Evolutionary conservation across 1,140 invertebrate genomes (phyloP).

Genomic region (Caenorhabditis tropicalis): DNA sequence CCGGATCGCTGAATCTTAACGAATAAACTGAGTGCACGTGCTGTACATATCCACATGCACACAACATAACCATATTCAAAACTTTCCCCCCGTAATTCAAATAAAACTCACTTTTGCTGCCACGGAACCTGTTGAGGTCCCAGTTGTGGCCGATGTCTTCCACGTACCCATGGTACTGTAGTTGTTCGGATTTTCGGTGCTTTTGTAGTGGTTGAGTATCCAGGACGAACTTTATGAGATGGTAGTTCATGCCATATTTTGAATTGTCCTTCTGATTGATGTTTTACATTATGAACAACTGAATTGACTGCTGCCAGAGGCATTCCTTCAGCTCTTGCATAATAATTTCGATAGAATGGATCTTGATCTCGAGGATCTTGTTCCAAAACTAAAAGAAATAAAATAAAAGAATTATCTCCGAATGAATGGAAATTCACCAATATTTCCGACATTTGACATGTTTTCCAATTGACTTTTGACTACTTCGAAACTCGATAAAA

Average conservation of each 20-base stretch:
- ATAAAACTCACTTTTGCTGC: neutral
- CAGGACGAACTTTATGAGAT: neutral
- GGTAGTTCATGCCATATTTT: neutral
- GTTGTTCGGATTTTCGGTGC: neutral
- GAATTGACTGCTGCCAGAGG: slow-evolving; percentile 3
- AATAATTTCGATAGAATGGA: neutral
- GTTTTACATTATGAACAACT: neutral
- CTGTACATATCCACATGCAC: neutral
- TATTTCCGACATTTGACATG: slow-evolving; percentile 1
- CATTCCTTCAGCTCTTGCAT: slow-evolving; percentile 25
- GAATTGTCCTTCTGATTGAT: neutral
- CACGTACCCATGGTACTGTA: neutral
- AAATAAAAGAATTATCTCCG: neutral
- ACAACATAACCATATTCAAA: no score
- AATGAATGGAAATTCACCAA: neutral
- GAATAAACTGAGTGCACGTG: neutral
- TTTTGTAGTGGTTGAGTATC: slow-evolving; percentile 2
- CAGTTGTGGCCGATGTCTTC: neutral
- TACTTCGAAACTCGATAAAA: neutral
- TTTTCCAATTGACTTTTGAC: neutral
- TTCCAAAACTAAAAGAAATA: neutral
- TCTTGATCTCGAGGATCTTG: slow-evolving; percentile 7
- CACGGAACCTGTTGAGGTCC: neutral
- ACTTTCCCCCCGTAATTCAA: no score
- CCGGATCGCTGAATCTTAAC: slow-evolving; percentile 13